phyloP scores from a whole-genome alignment of 2,797 vertebrate genomes.

The Tinamus major region DNA sequence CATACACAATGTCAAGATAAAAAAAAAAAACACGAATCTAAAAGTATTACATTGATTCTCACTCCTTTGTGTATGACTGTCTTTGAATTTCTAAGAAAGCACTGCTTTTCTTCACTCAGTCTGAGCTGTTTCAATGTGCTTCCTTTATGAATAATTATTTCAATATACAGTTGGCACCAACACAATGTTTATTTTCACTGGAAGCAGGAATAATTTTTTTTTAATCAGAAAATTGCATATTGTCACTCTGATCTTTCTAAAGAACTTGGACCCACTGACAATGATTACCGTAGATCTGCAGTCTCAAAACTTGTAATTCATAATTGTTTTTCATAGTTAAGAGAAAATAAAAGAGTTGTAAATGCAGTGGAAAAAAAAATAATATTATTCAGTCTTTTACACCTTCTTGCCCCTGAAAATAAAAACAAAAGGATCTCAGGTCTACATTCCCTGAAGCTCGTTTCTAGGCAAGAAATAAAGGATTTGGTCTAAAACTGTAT shows the following conservation, averaged over 20 bases:
- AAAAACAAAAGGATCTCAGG: background rate
- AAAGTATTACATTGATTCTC: background rate
- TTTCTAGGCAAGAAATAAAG: background rate
- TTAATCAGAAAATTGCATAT: conserved; percentile 12
- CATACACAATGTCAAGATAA: background rate
- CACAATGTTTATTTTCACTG: background rate
- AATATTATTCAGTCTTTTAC: background rate
- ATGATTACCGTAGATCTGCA: background rate
- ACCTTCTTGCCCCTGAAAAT: background rate
- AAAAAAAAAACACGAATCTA: background rate
- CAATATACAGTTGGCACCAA: background rate
- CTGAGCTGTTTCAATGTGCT: background rate
- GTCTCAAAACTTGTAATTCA: background rate
- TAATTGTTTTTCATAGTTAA: background rate
- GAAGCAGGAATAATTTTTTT: background rate
- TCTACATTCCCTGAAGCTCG: background rate
- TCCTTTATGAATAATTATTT: background rate
- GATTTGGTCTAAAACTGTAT: background rate
- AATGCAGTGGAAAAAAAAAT: background rate
- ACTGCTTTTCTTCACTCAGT: background rate
- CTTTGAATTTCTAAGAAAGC: background rate
- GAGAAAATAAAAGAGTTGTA: background rate
- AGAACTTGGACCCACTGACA: background rate
- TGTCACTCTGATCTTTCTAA: background rate
- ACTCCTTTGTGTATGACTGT: background rate